phyloP scores from a whole-genome alignment of 2,797 vertebrate species.

The Bryconaethiops microstoma region DNA sequence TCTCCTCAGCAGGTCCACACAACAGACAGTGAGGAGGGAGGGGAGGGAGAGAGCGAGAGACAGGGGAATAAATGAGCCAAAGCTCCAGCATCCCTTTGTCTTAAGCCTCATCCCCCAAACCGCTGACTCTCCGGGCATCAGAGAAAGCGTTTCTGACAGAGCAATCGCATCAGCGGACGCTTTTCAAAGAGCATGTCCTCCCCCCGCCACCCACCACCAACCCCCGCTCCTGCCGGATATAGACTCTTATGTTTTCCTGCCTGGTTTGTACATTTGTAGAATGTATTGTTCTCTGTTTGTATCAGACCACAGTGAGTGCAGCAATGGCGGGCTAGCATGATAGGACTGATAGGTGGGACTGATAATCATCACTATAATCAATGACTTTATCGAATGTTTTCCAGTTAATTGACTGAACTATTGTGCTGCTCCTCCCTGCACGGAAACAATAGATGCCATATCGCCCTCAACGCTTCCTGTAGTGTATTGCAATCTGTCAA shows the following conservation, averaged over 20 bases:
- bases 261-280: constrained; percentile 61
- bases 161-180: constrained; percentile 49
- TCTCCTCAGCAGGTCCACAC: constrained; percentile 28
- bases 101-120: constrained; percentile 44
- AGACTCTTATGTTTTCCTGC: constrained; percentile 58
- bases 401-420: background rate
- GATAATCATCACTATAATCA: background rate
- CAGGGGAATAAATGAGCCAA: constrained; percentile 45
- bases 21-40: constrained; percentile 43
- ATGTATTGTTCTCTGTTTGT: constrained; percentile 8
- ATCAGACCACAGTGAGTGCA: background rate
- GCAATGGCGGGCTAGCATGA: background rate
- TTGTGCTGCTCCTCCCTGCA: background rate
- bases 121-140: constrained; percentile 40
- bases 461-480: background rate
- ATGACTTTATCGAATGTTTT: background rate
- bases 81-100: constrained; percentile 48
- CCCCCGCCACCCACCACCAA: constrained; percentile 33
- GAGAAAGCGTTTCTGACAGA: constrained; percentile 55
- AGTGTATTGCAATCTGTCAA: background rate
- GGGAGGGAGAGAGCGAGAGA: constrained; percentile 27
- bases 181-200: constrained; percentile 49
- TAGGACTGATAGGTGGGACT: background rate
- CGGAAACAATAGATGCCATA: background rate
- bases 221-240: constrained; percentile 38